Conservation (phyloP, 1,140 invertebrate species). For the Orchesella cincta region DNA sequence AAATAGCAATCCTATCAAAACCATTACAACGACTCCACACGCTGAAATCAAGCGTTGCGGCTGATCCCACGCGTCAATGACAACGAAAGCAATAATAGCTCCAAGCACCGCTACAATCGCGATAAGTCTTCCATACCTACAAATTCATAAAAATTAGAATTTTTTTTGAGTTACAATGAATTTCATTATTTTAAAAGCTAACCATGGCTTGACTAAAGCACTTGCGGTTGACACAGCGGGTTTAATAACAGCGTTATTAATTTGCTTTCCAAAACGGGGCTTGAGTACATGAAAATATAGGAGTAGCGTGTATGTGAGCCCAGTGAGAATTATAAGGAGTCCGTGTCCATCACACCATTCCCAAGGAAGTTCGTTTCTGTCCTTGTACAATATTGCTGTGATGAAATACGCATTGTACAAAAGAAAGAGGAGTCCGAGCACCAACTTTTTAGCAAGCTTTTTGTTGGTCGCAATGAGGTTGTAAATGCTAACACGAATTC, state of each 20-base stretch:
- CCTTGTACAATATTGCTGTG: conserved; percentile 47
- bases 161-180: no score
- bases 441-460: background rate
- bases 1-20: conserved; percentile 59
- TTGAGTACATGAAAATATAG: conserved; percentile 70
- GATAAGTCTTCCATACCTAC: no score
- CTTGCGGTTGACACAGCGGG: background rate
- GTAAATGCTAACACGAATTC: background rate
- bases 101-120: conserved; percentile 18
- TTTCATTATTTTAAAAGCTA: no score
- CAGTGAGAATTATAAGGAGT: conserved; percentile 68
- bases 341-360: conserved; percentile 72
- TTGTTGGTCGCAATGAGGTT: background rate
- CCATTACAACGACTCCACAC: conserved; percentile 63
- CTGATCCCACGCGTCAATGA: conserved; percentile 55
- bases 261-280: conserved; percentile 58
- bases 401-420: conserved; percentile 52
- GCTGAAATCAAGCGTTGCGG: conserved; percentile 62
- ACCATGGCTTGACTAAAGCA: no score
- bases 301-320: conserved; percentile 65
- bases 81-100: conserved; percentile 41
- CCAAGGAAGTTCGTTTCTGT: conserved; percentile 44
- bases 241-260: conserved; percentile 40
- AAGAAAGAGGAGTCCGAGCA: conserved; percentile 35
- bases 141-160: no score